A percentile compares a stretch with the other conserved stretches of the same genome.
These are phyloP conservation scores for Gerosis bhagava DNA, from an alignment of 2,888 invertebrate species.

Conservation along the genomic window DNA sequence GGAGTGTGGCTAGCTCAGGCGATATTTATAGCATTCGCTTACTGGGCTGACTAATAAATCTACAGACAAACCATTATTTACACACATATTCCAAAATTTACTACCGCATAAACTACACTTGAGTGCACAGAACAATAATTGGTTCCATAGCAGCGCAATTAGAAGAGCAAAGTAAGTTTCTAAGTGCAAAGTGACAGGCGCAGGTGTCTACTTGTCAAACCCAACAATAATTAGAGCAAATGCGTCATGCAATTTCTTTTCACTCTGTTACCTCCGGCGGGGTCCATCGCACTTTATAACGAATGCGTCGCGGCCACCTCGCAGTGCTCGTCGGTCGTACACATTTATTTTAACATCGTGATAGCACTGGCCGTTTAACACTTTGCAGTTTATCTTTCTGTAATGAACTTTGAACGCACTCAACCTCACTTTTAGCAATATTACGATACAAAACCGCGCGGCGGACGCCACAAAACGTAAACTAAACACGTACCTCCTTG, in stretches of 20 bases:
- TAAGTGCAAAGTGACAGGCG: conserved; percentile 63
- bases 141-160: conserved; percentile 12
- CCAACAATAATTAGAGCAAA: conserved; percentile 45
- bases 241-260: conserved; percentile 62
- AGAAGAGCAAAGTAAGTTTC: conserved; percentile 32
- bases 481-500: conserved; percentile 79
- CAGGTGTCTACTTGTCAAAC: conserved; percentile 50
- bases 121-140: conserved; percentile 33
- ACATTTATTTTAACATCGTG: conserved; percentile 67
- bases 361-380: conserved; percentile 58
- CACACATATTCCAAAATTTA: conserved; percentile 43
- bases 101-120: conserved; percentile 32
- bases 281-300: conserved; percentile 68
- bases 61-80: conserved; percentile 46
- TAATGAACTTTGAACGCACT: conserved; percentile 58
- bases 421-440: conserved; percentile 53
- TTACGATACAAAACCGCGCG: conserved; percentile 35
- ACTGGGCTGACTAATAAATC: conserved; percentile 54
- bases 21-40: conserved; percentile 72
- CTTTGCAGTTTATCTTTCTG: conserved; percentile 54
- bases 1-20: conserved; percentile 48
- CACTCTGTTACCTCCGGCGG: conserved; percentile 73
- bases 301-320: conserved; percentile 57
- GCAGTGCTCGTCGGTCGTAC: conserved; percentile 60
- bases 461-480: conserved; percentile 63